phyloP scores from a whole-genome alignment of 2,797 vertebrate genomes.

The Helicolenus hilgendorfi region DNA sequence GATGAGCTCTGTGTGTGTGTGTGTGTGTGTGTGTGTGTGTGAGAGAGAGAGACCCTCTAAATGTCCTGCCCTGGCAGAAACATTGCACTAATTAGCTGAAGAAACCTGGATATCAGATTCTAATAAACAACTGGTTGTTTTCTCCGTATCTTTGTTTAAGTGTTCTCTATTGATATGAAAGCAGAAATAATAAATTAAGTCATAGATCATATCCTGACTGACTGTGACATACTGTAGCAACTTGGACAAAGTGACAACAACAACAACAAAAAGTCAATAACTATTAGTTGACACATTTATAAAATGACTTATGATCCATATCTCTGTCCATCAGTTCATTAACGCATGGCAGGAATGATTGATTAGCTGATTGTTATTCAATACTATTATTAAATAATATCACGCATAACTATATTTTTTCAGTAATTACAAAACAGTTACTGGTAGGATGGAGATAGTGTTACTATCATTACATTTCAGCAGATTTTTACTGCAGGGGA shows the following conservation, averaged over 20 bases:
- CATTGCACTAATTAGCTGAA: conserved; percentile 41
- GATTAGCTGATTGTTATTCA: background rate
- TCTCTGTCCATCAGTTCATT: background rate
- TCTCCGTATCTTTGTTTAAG: background rate
- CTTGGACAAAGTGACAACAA: background rate
- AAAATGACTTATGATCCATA: background rate
- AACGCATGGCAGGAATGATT: background rate
- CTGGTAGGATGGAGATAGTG: background rate
- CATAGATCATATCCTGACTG: background rate
- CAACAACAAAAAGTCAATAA: background rate
- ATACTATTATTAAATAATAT: background rate
- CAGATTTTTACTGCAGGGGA: no score
- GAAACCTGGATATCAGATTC: conserved; percentile 16
- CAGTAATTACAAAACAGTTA: background rate
- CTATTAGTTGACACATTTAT: background rate
- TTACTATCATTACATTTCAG: background rate
- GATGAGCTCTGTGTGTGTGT: background rate
- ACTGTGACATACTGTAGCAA: background rate
- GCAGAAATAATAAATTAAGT: background rate
- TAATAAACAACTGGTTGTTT: background rate
- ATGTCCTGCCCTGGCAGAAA: conserved; percentile 35
- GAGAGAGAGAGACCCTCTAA: background rate
- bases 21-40: background rate
- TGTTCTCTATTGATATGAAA: background rate
- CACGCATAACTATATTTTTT: background rate